phyloP scores from a whole-genome alignment of 1,140 invertebrate genomes.

The Lasioglossum baleicum region DNA sequence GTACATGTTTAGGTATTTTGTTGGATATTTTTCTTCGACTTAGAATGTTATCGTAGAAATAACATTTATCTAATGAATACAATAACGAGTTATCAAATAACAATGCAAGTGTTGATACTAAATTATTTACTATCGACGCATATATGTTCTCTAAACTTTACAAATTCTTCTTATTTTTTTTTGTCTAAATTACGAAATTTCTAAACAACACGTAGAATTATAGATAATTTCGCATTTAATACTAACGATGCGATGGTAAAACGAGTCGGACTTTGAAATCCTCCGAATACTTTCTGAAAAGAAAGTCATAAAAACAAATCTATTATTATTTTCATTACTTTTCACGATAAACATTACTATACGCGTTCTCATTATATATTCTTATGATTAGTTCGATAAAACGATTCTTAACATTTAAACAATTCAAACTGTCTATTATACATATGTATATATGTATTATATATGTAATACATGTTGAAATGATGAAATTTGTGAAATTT shows the following conservation, averaged over 20 bases:
- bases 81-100: neutral
- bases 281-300: too few relatives aligned
- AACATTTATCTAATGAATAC: conserved; percentile 1
- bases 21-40: conserved; percentile 9
- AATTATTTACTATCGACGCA: neutral
- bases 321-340: too few relatives aligned
- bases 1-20: conserved; percentile 5
- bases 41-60: neutral
- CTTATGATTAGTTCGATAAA: too few relatives aligned
- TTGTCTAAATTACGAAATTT: neutral
- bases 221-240: neutral
- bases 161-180: neutral
- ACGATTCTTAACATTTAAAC: too few relatives aligned
- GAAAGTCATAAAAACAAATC: too few relatives aligned
- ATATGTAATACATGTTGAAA: too few relatives aligned
- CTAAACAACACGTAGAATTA: neutral
- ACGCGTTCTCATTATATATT: too few relatives aligned
- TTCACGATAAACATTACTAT: too few relatives aligned
- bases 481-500: too few relatives aligned
- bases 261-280: neutral
- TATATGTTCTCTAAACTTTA: neutral
- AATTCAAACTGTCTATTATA: too few relatives aligned
- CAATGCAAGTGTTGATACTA: neutral
- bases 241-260: neutral
- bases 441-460: too few relatives aligned